phyloP scores from a whole-genome alignment of 2,888 invertebrate genomes.

The Thysanoteuthis rhombus region DNA sequence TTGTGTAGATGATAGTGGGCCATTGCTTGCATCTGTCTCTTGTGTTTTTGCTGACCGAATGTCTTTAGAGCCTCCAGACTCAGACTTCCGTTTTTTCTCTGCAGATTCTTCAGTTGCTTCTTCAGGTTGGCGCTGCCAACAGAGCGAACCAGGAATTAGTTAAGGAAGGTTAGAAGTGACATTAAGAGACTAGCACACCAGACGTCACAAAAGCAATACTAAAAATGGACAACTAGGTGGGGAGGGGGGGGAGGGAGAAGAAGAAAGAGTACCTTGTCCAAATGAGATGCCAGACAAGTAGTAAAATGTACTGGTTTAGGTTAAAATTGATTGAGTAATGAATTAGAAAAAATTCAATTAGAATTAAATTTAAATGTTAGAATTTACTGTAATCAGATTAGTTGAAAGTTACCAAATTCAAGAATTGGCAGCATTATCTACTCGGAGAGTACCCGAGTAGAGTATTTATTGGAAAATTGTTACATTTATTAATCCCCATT shows the following conservation, averaged over 20 bases:
- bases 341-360: not conserved
- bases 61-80: not conserved
- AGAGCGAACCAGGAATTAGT: not conserved
- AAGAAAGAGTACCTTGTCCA: not conserved
- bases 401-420: not conserved
- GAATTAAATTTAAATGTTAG: not conserved
- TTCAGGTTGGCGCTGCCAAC: conserved; percentile 52
- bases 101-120: conserved; percentile 40
- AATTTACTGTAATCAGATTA: not conserved
- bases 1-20: not conserved
- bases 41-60: not conserved
- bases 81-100: conserved; percentile 35
- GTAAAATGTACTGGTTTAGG: not conserved
- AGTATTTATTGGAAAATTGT: too few species aligned
- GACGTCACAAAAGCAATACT: not conserved
- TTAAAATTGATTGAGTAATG: not conserved
- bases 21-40: not conserved
- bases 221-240: not conserved
- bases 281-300: not conserved
- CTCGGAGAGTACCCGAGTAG: too few species aligned
- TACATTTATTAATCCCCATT: too few species aligned
- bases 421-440: too few species aligned
- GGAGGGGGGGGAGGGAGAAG: not conserved
- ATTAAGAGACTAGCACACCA: not conserved
- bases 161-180: not conserved